Evolutionary conservation across 2,888 invertebrate genomes (phyloP), one percentile per base, ranked within the genome.

Genomic region (Tridacna gigas): DNA sequence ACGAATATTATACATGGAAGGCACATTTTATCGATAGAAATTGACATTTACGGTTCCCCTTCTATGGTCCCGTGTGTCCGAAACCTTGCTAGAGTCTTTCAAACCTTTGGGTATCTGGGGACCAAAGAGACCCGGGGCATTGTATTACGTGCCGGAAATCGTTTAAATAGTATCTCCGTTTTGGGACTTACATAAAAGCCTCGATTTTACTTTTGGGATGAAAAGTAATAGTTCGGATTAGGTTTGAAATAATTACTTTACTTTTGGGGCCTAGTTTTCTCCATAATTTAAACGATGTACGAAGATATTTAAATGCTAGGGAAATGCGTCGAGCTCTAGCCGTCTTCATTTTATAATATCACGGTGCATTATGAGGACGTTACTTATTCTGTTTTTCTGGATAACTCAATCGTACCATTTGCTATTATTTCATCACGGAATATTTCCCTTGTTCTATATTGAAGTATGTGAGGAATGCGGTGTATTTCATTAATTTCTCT

Each of bases 161-260:
- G 71, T 51, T 71, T 71, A 66, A 77, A 75, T 65, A 51, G 28
- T 77, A 80, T 77, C 79, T 80, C 74, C 80, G 63, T 67, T 77
- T 26, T 61, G 84, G 84, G 80, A 83, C 66, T 77, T 67, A 20
- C 80, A 79, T 86, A 74, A 76, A 83, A 78, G 80, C 80, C 74
- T 83, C 73, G 76, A 83, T 80, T 86, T 83, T 86, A 80, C 86
- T 73, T 86, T 86, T 83, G 86, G 86, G 86, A 86, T 76, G 67
- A 77, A 74, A 82, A 79, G 79, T 82, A 86, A 86, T 86, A 81
- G 82, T 76, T 63, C 82, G 77, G 82, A 77, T 83, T 69, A 75
- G 75, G 82, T 73, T 79, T 82, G 82, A 79, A 83, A 86, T 86
- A 86, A 86, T 86, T 83, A 82, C 80, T 83, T 71, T 66, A 79